phyloP scores from a whole-genome alignment of 2,888 invertebrate genomes.

The Tuta absoluta region DNA sequence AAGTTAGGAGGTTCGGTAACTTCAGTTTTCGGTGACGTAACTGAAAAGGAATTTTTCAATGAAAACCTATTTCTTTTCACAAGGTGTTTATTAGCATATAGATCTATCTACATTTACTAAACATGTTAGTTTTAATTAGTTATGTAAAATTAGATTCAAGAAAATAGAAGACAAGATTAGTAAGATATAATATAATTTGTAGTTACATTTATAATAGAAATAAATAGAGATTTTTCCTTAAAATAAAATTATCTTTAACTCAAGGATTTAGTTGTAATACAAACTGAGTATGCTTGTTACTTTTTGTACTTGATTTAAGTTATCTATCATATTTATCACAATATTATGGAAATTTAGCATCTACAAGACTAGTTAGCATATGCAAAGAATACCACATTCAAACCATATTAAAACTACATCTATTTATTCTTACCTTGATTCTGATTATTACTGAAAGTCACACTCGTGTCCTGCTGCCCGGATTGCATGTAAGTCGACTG shows the following conservation, averaged over 20 bases:
- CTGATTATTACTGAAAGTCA: constrained; percentile 60
- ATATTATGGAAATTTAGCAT: not conserved
- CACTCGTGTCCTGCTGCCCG: constrained; percentile 57
- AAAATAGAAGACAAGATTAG: no score
- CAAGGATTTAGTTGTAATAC: no score
- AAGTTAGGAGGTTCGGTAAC: constrained; percentile 47
- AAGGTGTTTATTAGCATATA: constrained; percentile 21
- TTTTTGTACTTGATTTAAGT: no score
- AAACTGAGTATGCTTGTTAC: no score
- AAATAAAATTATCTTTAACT: no score
- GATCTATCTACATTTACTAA: not conserved
- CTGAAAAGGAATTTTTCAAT: constrained; percentile 59
- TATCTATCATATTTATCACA: no score
- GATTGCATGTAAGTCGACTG: constrained; percentile 72
- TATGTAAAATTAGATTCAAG: no score
- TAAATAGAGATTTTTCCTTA: no score
- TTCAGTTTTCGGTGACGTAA: constrained; percentile 61
- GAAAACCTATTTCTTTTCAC: constrained; percentile 11
- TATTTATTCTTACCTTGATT: constrained; percentile 68
- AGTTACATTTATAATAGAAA: no score
- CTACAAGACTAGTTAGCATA: no score
- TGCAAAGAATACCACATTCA: not conserved
- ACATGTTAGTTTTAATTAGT: constrained; percentile 12
- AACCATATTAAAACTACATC: constrained; percentile 23
- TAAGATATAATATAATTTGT: no score